Evolutionary conservation across 2,888 invertebrate species (phyloP).

Genomic region (Rhingia rostrata): DNA sequence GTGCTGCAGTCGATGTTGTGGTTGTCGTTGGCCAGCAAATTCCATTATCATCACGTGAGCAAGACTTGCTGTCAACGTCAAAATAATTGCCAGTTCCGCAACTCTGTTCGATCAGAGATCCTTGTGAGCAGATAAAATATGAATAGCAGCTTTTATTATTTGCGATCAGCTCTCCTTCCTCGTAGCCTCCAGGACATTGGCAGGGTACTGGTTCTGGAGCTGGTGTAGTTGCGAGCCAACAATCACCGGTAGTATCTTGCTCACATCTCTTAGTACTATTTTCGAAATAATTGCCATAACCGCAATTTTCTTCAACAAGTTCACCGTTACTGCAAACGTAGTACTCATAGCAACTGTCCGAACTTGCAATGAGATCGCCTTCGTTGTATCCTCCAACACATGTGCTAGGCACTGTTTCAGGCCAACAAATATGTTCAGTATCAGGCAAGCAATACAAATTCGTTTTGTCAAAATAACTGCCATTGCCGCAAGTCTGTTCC

Average conservation of each 20-base stretch:
- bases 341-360: constrained; percentile 70
- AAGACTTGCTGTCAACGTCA: not conserved
- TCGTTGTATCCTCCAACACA: constrained; percentile 60
- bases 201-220: too few species aligned
- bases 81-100: constrained; percentile 46
- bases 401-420: constrained; percentile 8
- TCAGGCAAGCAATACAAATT: constrained; percentile 21
- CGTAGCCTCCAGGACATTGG: constrained; percentile 33
- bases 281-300: constrained; percentile 72
- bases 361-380: constrained; percentile 62
- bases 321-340: constrained; percentile 75
- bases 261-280: constrained; percentile 15
- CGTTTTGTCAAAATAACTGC: constrained; percentile 75
- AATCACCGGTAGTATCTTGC: constrained; percentile 43
- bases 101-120: not conserved
- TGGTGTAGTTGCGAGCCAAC: constrained; percentile 6
- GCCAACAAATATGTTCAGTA: constrained; percentile 34
- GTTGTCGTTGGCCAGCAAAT: constrained; percentile 42
- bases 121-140: constrained; percentile 24
- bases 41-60: constrained; percentile 3
- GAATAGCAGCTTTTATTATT: not conserved
- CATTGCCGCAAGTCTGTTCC: constrained; percentile 73
- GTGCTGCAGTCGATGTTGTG: too few species aligned
- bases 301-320: constrained; percentile 70
- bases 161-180: constrained; percentile 13